These are phyloP conservation scores for Augochlora pura DNA, from an alignment of 1,140 invertebrate species.

Conservation along the genomic window DNA sequence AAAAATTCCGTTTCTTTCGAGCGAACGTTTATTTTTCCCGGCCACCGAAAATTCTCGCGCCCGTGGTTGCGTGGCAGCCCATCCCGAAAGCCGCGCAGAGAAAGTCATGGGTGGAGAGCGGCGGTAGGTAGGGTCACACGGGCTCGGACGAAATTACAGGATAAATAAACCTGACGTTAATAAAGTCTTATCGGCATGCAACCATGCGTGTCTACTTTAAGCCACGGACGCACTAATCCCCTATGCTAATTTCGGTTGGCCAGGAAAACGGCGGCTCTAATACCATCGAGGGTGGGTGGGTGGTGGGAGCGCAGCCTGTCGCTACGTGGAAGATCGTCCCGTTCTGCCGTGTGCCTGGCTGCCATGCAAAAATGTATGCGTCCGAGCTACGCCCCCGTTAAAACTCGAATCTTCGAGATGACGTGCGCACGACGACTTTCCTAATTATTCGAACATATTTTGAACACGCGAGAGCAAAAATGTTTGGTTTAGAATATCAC, in stretches of 20 bases:
- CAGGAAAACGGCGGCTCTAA: constrained; percentile 51
- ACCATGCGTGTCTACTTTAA: constrained; percentile 75
- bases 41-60: not conserved
- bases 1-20: not conserved
- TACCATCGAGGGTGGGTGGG: not conserved
- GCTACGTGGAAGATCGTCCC: not conserved
- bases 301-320: not conserved
- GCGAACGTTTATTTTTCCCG: not conserved
- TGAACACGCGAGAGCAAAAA: too few relatives aligned
- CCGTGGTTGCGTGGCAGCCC: not conserved
- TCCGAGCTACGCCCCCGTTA: not conserved
- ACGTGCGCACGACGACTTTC: not conserved
- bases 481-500: too few relatives aligned
- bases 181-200: constrained; percentile 75
- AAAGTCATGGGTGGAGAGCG: not conserved
- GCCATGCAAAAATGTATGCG: not conserved
- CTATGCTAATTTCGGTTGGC: constrained; percentile 70
- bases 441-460: too few relatives aligned
- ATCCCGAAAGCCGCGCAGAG: not conserved
- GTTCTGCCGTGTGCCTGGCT: not conserved
- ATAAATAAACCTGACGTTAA: constrained; percentile 71
- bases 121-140: constrained; percentile 2
- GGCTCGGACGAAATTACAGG: constrained; percentile 39
- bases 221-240: constrained; percentile 71
- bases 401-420: not conserved